Conservation (phyloP, 2,888 invertebrate species). For the Spilosoma lubricipeda region DNA sequence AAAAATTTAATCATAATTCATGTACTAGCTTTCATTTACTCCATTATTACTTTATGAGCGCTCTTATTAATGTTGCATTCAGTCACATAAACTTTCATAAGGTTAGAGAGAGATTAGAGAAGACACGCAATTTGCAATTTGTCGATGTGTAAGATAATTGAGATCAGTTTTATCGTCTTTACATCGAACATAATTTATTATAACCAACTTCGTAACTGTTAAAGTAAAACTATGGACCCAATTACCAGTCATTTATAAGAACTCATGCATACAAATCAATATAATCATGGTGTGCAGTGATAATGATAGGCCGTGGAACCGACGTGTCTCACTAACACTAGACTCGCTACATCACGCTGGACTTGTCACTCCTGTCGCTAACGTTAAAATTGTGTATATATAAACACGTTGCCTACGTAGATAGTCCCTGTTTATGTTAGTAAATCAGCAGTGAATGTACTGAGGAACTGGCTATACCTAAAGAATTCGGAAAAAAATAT, state of each 20-base stretch:
- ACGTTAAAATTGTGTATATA: conserved; percentile 25
- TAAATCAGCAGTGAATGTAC: neutral
- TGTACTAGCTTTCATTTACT: too few species aligned
- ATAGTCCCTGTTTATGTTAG: neutral
- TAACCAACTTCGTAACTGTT: conserved; percentile 63
- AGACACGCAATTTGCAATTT: conserved; percentile 50
- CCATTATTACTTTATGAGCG: neutral
- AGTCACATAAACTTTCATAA: neutral
- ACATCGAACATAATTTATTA: conserved; percentile 74
- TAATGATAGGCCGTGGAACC: conserved; percentile 68
- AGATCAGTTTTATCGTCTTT: conserved; percentile 53
- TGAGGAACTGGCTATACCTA: neutral
- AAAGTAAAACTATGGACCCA: conserved; percentile 70
- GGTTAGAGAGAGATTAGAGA: too few species aligned
- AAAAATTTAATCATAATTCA: too few species aligned
- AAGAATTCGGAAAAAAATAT: neutral
- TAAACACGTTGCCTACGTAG: conserved; percentile 17
- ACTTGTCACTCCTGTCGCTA: conserved; percentile 31
- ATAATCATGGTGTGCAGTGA: conserved; percentile 65
- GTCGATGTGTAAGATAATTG: conserved; percentile 52
- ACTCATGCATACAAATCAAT: conserved; percentile 82
- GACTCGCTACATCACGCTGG: conserved; percentile 13
- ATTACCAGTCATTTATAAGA: conserved; percentile 78
- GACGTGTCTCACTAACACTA: conserved; percentile 27
- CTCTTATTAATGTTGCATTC: neutral